phyloP scores from a whole-genome alignment of 2,888 invertebrate genomes.

The Chymomyza procnemis region DNA sequence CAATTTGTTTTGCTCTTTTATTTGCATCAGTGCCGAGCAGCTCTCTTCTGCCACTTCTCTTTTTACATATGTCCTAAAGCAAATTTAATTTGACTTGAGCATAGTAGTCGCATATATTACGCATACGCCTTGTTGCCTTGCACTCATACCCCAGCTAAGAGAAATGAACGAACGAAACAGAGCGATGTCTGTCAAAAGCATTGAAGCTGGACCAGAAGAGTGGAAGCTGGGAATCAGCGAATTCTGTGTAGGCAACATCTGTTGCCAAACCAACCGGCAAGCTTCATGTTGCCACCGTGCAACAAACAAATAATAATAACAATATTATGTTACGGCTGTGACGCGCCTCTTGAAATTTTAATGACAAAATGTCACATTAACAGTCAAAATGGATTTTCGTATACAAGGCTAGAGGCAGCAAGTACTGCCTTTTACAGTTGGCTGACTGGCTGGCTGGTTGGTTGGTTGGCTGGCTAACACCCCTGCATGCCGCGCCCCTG shows the following conservation, averaged over 20 bases:
- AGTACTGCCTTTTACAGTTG: neutral
- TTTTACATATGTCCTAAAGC: constrained; percentile 45
- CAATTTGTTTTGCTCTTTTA: constrained; percentile 49
- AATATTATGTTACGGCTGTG: constrained; percentile 54
- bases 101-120: constrained; percentile 33
- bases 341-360: constrained; percentile 58
- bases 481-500: neutral
- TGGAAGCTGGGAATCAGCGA: neutral
- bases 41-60: constrained; percentile 26
- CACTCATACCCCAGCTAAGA: neutral
- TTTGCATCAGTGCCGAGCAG: constrained; percentile 17
- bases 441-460: no score
- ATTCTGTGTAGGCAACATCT: neutral
- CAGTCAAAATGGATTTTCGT: constrained; percentile 39
- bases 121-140: constrained; percentile 40
- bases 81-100: constrained; percentile 56
- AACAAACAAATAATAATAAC: constrained; percentile 51
- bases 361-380: constrained; percentile 64
- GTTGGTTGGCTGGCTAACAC: no score
- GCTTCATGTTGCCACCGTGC: neutral
- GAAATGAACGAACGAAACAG: neutral
- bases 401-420: neutral
- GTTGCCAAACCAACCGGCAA: neutral
- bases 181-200: neutral
- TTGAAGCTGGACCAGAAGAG: neutral